These are phyloP conservation scores for Tretioscincus oriximinensis DNA, from an alignment of 2,113 vertebrate species.

Conservation along the genomic window DNA sequence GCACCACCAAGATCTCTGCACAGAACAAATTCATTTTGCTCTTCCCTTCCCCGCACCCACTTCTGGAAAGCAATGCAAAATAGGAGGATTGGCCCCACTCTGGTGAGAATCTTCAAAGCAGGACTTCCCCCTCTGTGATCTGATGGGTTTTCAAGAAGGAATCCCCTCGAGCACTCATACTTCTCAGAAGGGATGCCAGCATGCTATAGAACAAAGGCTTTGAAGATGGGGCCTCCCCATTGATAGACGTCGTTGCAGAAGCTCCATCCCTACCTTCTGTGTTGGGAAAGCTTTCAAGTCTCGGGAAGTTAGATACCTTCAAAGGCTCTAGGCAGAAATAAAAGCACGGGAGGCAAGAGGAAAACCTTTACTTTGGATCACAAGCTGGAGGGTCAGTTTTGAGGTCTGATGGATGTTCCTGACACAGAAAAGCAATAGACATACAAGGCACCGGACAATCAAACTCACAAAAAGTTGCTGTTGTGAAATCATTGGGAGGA, in stretches of 20 bases:
- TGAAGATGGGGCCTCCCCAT: conserved; percentile 67
- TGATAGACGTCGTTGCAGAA: conserved; percentile 57
- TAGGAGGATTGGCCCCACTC: conserved; percentile 50
- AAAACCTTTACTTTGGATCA: conserved; percentile 43
- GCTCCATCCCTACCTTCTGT: conserved; percentile 54
- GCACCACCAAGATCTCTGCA: conserved; percentile 52
- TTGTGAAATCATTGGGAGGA: neutral
- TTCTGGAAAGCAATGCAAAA: conserved; percentile 59
- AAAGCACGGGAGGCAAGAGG: conserved; percentile 9
- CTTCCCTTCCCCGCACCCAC: neutral
- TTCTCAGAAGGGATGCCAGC: conserved; percentile 61
- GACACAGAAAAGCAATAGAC: neutral
- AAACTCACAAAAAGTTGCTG: neutral
- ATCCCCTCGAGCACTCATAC: conserved; percentile 56
- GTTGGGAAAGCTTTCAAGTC: conserved; percentile 69
- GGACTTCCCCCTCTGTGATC: conserved; percentile 62
- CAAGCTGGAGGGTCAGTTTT: conserved; percentile 50
- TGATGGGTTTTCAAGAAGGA: conserved; percentile 58
- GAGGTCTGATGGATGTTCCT: conserved; percentile 26
- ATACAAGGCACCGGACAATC: neutral
- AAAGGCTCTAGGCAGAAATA: conserved; percentile 9
- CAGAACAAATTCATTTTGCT: neutral
- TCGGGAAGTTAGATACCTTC: conserved; percentile 54
- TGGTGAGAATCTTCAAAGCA: conserved; percentile 61
- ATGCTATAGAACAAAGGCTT: conserved; percentile 64